These are phyloP conservation scores for Cerastis rubricosa DNA, from an alignment of 2,888 invertebrate genomes.

Conservation along the genomic window DNA sequence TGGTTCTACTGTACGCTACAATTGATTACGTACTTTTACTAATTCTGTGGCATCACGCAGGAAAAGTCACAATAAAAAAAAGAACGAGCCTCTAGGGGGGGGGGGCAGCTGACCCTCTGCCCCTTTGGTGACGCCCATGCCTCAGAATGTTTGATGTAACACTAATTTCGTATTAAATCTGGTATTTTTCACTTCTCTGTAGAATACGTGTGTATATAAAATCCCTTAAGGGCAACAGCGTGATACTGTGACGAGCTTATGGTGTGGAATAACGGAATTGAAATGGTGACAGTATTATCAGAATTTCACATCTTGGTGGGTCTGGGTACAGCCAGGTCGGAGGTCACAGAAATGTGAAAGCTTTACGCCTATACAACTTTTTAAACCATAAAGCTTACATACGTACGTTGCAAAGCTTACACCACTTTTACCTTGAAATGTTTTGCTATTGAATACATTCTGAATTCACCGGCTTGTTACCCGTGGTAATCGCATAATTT, in stretches of 20 bases:
- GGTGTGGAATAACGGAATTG: conserved; percentile 43
- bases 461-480: background rate
- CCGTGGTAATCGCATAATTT: background rate
- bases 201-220: too few relatives aligned
- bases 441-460: background rate
- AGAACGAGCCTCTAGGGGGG: too few relatives aligned
- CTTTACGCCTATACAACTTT: conserved; percentile 38
- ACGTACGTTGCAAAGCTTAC: background rate
- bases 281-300: conserved; percentile 55
- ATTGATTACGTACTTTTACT: too few relatives aligned
- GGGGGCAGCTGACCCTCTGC: too few relatives aligned
- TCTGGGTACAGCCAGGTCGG: conserved; percentile 25
- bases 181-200: too few relatives aligned
- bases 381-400: conserved; percentile 23
- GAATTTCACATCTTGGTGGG: conserved; percentile 52
- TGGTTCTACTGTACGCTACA: too few relatives aligned
- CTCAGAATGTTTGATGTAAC: too few relatives aligned
- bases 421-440: background rate
- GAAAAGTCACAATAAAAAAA: too few relatives aligned
- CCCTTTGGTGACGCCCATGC: too few relatives aligned
- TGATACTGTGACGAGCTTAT: conserved; percentile 18
- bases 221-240: background rate
- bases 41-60: too few relatives aligned
- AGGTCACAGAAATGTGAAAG: conserved; percentile 54
- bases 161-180: too few relatives aligned